Percentiles rank a stretch among this genome's conserved stretches.
Evolutionary conservation across 2,797 vertebrate species (phyloP).

Genomic region (Neopelma chrysocephalum): DNA sequence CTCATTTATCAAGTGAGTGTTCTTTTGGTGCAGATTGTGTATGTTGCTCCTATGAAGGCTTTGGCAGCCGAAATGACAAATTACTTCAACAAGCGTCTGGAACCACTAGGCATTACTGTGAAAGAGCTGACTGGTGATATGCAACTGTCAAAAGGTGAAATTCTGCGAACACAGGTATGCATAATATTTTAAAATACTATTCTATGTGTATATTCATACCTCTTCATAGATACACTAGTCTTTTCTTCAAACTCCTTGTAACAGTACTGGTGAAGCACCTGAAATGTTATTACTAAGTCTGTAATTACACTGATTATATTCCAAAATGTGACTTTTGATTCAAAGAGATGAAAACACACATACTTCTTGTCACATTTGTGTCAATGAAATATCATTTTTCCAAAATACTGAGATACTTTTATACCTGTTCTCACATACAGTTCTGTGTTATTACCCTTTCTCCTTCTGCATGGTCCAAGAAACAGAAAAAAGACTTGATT

Average conservation of each 20-base stretch:
- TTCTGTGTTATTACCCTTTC: neutral
- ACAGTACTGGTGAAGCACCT: neutral
- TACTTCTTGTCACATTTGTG: neutral
- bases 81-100: slow-evolving; percentile 96
- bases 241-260: neutral
- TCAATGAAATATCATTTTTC: neutral
- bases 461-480: neutral
- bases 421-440: neutral
- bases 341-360: neutral
- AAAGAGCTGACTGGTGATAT: slow-evolving; percentile 98
- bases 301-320: neutral
- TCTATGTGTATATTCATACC: neutral
- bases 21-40: slow-evolving; percentile 88
- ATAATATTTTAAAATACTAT: neutral
- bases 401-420: neutral
- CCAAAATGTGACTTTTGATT: neutral
- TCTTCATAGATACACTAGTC: neutral
- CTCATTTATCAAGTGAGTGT: slow-evolving; percentile 86
- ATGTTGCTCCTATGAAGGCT: slow-evolving; percentile 99
- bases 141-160: slow-evolving; percentile 98
- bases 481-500: neutral
- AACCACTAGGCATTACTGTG: slow-evolving; percentile 90
- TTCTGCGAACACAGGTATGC: slow-evolving; percentile 89
- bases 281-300: neutral
- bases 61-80: slow-evolving; percentile 99